Percentiles rank a stretch among this genome's conserved stretches.
Conservation (phyloP, 2,888 invertebrate species). For the Ischnus inquisitorius region DNA sequence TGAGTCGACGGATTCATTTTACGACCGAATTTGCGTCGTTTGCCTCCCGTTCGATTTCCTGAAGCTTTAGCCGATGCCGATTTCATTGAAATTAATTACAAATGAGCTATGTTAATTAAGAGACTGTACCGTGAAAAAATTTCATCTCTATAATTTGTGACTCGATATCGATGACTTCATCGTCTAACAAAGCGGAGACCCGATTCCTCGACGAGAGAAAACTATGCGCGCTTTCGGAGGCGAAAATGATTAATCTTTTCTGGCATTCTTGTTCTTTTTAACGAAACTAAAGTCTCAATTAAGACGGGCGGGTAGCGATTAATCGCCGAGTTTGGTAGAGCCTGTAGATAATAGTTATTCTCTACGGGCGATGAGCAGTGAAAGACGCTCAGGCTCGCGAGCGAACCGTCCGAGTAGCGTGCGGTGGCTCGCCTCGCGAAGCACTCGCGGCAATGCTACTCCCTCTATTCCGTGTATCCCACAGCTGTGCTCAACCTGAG, state of each 20-base stretch:
- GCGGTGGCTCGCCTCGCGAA: background rate
- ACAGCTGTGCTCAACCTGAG: conserved; percentile 29
- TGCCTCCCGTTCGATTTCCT: no score
- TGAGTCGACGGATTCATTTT: background rate
- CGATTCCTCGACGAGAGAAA: background rate
- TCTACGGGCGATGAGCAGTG: conserved; percentile 48
- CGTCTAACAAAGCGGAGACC: no score
- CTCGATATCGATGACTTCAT: no score
- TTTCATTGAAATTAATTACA: no score
- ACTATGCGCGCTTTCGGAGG: background rate
- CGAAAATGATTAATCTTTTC: background rate
- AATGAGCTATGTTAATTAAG: no score
- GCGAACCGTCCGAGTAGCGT: conserved; percentile 13
- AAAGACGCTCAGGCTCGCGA: conserved; percentile 20
- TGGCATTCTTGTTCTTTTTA: background rate
- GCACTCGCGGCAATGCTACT: conserved; percentile 31
- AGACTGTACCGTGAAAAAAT: no score
- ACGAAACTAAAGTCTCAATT: background rate
- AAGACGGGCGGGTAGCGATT: conserved; percentile 77
- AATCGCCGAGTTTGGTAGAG: conserved; percentile 72
- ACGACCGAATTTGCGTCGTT: background rate
- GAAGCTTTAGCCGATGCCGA: no score
- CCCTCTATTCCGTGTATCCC: conserved; percentile 10
- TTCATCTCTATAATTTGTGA: no score
- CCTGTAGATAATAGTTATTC: conserved; percentile 14